Percentiles rank a stretch among this genome's conserved stretches.
Evolutionary conservation across 2,888 invertebrate species (phyloP).

Genomic region (Stenchaetothrips biformis): DNA sequence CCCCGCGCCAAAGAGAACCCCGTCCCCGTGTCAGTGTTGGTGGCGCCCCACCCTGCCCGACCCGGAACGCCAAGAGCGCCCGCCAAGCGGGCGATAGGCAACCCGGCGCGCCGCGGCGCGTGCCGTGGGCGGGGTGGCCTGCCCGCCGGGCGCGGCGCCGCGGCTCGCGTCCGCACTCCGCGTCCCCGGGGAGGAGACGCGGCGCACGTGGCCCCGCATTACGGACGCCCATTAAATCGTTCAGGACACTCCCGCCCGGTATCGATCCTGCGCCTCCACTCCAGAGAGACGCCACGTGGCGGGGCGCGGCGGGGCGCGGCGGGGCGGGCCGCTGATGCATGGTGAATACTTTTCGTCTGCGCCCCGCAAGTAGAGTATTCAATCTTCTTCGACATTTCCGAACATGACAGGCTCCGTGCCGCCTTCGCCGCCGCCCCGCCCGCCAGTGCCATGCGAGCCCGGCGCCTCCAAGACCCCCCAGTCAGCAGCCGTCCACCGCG

Average conservation of each 20-base stretch:
- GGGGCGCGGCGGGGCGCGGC: not conserved
- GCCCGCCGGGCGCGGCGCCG: not conserved
- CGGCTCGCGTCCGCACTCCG: no score
- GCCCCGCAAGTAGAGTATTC: constrained; percentile 7
- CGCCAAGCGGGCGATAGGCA: not conserved
- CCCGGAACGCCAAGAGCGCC: not conserved
- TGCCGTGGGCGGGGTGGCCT: not conserved
- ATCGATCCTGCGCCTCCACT: not conserved
- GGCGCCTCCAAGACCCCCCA: not conserved
- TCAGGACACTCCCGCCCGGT: not conserved
- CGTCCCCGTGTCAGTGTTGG: no score
- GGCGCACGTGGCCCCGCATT: no score
- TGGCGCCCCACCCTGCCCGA: no score
- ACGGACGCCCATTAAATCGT: not conserved
- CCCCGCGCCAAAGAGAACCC: no score
- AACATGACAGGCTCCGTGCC: constrained; percentile 10
- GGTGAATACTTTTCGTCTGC: constrained; percentile 5
- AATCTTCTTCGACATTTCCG: constrained; percentile 19
- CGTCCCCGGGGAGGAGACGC: not conserved
- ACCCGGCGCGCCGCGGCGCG: not conserved
- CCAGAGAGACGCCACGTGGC: not conserved
- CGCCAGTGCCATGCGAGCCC: not conserved
- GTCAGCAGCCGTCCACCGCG: not conserved
- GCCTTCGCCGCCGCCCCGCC: not conserved
- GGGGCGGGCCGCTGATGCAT: not conserved